Evolutionary conservation across 2,888 invertebrate genomes (phyloP).

Genomic region (Subacronicta megacephala): DNA sequence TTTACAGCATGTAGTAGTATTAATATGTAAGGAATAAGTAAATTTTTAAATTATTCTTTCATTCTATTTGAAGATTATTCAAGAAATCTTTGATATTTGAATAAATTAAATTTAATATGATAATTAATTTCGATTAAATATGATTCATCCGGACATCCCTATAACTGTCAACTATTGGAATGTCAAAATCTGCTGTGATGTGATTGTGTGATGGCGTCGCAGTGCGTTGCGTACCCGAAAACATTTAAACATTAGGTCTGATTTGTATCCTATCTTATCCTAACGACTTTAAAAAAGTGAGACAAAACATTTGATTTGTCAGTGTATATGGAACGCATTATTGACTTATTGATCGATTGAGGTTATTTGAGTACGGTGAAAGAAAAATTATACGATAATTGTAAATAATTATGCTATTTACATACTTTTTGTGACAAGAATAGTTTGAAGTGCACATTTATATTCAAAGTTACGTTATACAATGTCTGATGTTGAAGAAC

Average conservation of each 20-base stretch:
- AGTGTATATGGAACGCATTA: constrained; percentile 11
- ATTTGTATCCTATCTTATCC: not conserved
- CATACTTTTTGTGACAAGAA: constrained; percentile 6
- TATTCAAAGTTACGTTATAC: constrained; percentile 21
- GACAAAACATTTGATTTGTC: constrained; percentile 7
- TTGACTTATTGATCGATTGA: constrained; percentile 31
- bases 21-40: too few relatives aligned
- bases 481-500: constrained; percentile 77
- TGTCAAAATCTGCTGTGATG: too few relatives aligned
- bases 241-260: not conserved
- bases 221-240: constrained; percentile 3
- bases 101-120: too few relatives aligned
- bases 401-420: constrained; percentile 27
- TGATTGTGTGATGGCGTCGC: constrained; percentile 23
- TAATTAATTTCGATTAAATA: too few relatives aligned
- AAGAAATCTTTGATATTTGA: too few relatives aligned
- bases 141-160: too few relatives aligned
- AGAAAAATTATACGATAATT: not conserved
- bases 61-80: too few relatives aligned
- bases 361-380: constrained; percentile 25
- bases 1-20: too few relatives aligned
- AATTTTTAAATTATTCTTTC: too few relatives aligned
- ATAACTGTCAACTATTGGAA: too few relatives aligned
- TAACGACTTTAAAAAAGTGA: not conserved
- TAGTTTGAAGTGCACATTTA: constrained; percentile 4